These are phyloP conservation scores for Riparia riparia DNA, from an alignment of 2,113 vertebrate species.

Conservation along the genomic window DNA sequence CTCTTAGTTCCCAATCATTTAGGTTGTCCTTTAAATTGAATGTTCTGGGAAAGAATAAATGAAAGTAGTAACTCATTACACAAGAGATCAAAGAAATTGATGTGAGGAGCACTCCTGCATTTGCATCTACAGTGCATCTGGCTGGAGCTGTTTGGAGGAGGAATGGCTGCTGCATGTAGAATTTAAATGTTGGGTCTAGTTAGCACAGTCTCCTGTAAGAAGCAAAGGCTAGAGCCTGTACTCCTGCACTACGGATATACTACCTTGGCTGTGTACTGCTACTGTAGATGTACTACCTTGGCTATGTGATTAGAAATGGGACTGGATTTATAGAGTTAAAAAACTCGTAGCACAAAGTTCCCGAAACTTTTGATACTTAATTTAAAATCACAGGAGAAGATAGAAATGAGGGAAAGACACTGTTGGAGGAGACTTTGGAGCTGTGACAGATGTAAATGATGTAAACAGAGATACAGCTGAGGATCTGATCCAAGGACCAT, in stretches of 20 bases:
- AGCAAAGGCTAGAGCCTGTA: not conserved
- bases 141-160: not conserved
- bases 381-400: not conserved
- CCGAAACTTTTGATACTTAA: not conserved
- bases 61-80: not conserved
- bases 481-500: not conserved
- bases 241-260: not conserved
- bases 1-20: not conserved
- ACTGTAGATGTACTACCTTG: not conserved
- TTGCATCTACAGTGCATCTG: not conserved
- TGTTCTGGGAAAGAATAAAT: not conserved
- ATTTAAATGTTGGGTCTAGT: not conserved
- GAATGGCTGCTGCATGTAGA: not conserved
- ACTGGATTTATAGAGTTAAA: not conserved
- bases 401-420: not conserved
- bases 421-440: not conserved
- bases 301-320: not conserved
- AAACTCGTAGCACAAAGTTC: not conserved
- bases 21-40: not conserved
- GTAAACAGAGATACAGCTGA: not conserved
- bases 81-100: not conserved
- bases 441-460: not conserved
- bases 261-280: not conserved
- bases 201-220: not conserved
- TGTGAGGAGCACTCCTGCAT: not conserved